Evolutionary conservation across 1,140 invertebrate genomes (phyloP), one percentile per base, ranked within the genome.

Genomic region (Drosophila lini): DNA sequence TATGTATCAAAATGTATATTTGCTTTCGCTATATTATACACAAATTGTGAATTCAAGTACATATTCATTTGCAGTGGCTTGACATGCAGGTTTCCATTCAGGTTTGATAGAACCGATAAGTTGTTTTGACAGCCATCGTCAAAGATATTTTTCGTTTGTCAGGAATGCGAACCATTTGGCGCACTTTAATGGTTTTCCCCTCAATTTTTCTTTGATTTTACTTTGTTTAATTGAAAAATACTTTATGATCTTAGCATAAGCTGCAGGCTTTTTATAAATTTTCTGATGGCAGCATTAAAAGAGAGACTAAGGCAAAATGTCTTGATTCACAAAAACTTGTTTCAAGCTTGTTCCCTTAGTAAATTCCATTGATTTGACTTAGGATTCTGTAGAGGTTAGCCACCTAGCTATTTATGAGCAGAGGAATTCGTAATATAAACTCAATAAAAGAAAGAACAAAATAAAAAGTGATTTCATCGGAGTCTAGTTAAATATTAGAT

Each of bases 151-250:
- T 53, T 42, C 10, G 13, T 53, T 67, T 69, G 65, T 34, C 38
- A 68, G 65, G 45, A 53, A 67, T 67, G 61, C 25, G 36, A 67
- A 67, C 63, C 65, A 69, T 69, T 67, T 69, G 61, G 61, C 38
- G 61, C 22, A 34, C 65, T 53, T 36, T 7, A 44, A 38, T 36
- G 38, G 47, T 36, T 22, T 53, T 64, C 22, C 47, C 34, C 47
- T 34, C 6, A 32, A 19, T 32, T 38, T 52, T 15, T 57, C 32
- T 22, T 9, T 64, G 10, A 38, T 32, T 48, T 32, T 31, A 52
- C 28, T 31, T 67, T 64, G 59, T 50, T 64, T 67, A 41, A 44
- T 53, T 47, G 25, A 28, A 67, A 65, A 65, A 69, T 65, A 25
- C 22, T 65, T 69, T 65, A 69, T 47, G 65, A 38, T 34, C 19